phyloP scores from a whole-genome alignment of 1,140 invertebrate genomes.

The Brachionus rotundiformis region DNA sequence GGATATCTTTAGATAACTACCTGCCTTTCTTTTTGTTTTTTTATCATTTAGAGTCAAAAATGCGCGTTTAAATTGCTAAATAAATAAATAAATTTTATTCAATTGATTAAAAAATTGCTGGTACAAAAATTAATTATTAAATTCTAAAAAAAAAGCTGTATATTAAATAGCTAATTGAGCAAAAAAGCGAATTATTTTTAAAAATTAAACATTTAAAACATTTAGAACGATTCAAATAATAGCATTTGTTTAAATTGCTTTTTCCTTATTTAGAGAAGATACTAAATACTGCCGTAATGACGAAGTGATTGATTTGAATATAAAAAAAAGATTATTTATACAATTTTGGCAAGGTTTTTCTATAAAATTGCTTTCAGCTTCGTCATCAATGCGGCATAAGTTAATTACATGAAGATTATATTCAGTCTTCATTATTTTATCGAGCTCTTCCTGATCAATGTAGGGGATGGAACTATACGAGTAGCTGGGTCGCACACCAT shows the following conservation, averaged over 20 bases:
- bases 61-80: background rate
- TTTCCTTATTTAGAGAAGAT: background rate
- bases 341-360: constrained; percentile 12
- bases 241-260: background rate
- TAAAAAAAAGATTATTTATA: background rate
- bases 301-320: background rate
- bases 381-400: background rate
- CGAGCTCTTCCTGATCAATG: constrained; percentile 20
- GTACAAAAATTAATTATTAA: background rate
- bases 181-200: background rate
- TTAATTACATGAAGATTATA: constrained; percentile 31
- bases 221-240: constrained; percentile 22
- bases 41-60: background rate
- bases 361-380: background rate
- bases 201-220: background rate
- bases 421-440: constrained; percentile 19
- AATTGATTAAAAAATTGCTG: background rate
- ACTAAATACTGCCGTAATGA: background rate
- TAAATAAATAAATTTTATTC: background rate
- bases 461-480: constrained; percentile 36
- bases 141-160: background rate
- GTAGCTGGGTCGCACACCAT: background rate
- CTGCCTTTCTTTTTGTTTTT: too few species aligned
- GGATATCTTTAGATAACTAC: too few species aligned
- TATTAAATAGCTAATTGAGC: background rate